Conservation (phyloP, 2,797 vertebrate species). For the Trachurus trachurus region DNA sequence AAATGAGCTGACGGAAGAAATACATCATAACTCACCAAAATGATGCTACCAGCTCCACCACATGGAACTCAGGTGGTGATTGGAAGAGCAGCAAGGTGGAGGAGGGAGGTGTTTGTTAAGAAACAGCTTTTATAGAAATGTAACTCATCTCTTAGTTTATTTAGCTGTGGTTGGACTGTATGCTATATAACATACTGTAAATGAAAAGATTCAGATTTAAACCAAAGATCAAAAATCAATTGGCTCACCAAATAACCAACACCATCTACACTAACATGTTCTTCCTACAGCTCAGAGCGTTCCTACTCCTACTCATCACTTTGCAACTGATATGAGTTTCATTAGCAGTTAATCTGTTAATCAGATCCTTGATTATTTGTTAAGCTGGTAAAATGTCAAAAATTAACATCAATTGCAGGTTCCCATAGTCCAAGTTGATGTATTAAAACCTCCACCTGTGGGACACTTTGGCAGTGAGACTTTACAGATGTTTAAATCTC, state of each 20-base stretch:
- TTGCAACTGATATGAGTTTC: neutral
- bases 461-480: neutral
- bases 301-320: neutral
- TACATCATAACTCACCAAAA: slow-evolving; percentile 20
- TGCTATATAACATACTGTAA: neutral
- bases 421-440: neutral
- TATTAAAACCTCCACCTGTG: neutral
- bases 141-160: no score
- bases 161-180: neutral
- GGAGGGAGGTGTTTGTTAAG: neutral
- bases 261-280: neutral
- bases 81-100: neutral
- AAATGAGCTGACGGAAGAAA: slow-evolving; percentile 5
- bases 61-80: slow-evolving; percentile 12
- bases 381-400: neutral
- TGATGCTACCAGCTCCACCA: slow-evolving; percentile 7
- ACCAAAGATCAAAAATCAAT: no score
- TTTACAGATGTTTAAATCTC: no score
- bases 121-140: neutral
- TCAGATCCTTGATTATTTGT: neutral
- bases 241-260: neutral
- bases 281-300: neutral
- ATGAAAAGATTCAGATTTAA: no score
- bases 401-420: neutral
- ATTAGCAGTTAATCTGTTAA: neutral